Evolutionary conservation across 2,888 invertebrate genomes (phyloP).

Genomic region (Hybos culiciformis): DNA sequence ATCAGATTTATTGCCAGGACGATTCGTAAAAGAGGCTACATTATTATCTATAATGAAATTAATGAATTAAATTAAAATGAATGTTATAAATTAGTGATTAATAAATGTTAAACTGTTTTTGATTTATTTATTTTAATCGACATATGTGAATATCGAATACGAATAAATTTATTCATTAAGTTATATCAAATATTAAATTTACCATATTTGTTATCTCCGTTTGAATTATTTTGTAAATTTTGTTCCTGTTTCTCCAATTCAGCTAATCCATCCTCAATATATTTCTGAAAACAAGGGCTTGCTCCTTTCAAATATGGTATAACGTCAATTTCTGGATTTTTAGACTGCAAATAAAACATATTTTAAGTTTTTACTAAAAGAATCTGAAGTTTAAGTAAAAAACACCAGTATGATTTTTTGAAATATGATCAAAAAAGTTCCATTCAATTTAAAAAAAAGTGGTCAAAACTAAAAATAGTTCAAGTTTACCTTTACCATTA

Average conservation of each 20-base stretch:
- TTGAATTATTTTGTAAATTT: conserved; percentile 10
- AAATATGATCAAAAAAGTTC: no score
- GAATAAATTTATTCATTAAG: background rate
- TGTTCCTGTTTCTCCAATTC: conserved; percentile 27
- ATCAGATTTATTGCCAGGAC: conserved; percentile 22
- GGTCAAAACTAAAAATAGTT: no score
- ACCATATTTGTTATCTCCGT: conserved; percentile 19
- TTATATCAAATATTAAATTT: background rate
- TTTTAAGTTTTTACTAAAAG: no score
- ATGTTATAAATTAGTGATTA: conserved; percentile 13
- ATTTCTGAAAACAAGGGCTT: conserved; percentile 33
- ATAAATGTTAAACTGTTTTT: background rate
- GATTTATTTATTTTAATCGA: background rate
- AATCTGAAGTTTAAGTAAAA: no score
- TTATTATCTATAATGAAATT: conserved; percentile 13
- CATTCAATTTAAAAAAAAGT: no score
- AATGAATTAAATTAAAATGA: conserved; percentile 20
- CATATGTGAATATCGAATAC: background rate
- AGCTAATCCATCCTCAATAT: conserved; percentile 34
- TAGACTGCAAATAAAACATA: conserved; percentile 18
- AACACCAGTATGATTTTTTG: no score
- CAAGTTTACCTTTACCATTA: no score
- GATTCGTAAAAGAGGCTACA: conserved; percentile 17
- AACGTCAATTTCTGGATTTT: conserved; percentile 35
- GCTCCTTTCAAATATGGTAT: conserved; percentile 33